Percentiles rank a stretch among this genome's conserved stretches.
phyloP scores from a whole-genome alignment of 2,797 vertebrate genomes.

The Cichlasoma orientale region DNA sequence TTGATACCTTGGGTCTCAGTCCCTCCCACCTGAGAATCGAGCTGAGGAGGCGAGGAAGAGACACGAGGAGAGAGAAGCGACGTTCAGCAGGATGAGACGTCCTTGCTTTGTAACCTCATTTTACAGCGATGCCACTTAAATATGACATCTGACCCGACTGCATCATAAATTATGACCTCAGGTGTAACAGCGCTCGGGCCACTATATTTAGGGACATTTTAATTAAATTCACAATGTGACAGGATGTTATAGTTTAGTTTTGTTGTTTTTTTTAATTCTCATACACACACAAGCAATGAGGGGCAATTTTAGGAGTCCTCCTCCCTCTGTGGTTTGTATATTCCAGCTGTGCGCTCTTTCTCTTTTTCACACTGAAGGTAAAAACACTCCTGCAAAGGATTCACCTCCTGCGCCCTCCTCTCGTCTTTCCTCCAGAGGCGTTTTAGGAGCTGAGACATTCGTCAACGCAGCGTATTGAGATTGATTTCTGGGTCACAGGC shows the following conservation, averaged over 20 bases:
- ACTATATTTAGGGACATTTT: neutral
- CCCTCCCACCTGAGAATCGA: neutral
- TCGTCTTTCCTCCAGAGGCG: neutral
- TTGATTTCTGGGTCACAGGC: neutral
- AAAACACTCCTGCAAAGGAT: neutral
- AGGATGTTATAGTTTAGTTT: neutral
- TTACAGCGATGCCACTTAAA: neutral
- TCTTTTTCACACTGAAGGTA: neutral
- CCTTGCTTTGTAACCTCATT: neutral
- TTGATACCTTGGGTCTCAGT: neutral
- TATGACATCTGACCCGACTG: no score
- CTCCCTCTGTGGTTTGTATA: neutral
- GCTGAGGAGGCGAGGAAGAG: neutral
- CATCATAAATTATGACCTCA: neutral
- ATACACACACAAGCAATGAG: no score
- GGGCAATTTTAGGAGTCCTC: neutral
- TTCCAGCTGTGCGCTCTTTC: fast-evolving
- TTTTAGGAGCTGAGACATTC: neutral
- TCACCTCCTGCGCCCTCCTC: neutral
- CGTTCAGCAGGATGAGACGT: neutral
- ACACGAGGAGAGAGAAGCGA: neutral
- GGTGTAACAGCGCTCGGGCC: neutral
- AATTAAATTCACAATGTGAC: fast-evolving
- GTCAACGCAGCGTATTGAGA: neutral
- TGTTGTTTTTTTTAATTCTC: no score